These are phyloP conservation scores for Conus canariensis DNA, from an alignment of 2,888 invertebrate genomes.

Conservation along the genomic window DNA sequence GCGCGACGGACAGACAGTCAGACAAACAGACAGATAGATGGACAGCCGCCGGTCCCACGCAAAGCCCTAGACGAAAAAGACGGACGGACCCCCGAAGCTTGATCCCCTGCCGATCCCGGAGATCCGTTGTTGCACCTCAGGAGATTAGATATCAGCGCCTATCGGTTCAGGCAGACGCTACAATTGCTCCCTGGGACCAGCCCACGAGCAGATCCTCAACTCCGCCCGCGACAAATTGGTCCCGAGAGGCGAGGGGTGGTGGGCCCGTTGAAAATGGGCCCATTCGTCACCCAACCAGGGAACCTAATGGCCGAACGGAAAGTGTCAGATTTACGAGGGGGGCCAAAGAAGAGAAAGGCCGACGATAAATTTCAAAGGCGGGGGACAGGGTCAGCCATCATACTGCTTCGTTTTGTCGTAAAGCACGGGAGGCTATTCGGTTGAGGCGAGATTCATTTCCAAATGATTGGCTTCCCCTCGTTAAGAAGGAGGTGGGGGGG, in stretches of 20 bases:
- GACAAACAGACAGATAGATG: too few species aligned
- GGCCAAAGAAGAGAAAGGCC: not conserved
- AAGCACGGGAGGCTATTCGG: conserved; percentile 31
- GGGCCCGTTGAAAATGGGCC: not conserved
- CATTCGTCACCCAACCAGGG: conserved; percentile 4
- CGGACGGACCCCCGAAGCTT: too few species aligned
- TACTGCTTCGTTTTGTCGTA: conserved; percentile 32
- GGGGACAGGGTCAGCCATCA: conserved; percentile 13
- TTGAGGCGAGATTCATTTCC: conserved; percentile 31
- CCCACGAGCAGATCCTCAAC: not conserved
- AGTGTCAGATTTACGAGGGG: conserved; percentile 25
- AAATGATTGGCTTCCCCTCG: conserved; percentile 32
- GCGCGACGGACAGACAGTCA: too few species aligned
- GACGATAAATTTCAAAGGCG: not conserved
- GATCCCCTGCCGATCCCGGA: not conserved
- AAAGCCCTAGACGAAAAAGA: too few species aligned
- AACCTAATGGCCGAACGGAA: conserved; percentile 22
- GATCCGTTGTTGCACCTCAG: not conserved
- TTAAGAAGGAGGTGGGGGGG: not conserved
- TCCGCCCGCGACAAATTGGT: conserved; percentile 23
- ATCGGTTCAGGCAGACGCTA: not conserved
- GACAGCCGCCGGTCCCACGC: too few species aligned
- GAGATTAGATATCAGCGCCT: not conserved
- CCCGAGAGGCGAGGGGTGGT: not conserved
- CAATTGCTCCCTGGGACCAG: not conserved